phyloP scores from a whole-genome alignment of 2,888 invertebrate species.

The Dasypolia templi region DNA sequence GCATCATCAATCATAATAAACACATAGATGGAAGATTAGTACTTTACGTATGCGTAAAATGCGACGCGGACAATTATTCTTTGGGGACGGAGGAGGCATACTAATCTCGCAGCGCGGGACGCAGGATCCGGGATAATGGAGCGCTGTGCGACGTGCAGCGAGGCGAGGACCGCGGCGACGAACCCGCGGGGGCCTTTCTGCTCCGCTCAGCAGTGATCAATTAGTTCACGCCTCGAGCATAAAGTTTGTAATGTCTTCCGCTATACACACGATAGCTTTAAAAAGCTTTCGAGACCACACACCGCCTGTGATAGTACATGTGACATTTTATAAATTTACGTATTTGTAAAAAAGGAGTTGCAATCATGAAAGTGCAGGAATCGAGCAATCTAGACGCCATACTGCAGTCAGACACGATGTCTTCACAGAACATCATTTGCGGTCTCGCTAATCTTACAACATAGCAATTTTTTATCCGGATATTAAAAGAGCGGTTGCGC shows the following conservation, averaged over 20 bases:
- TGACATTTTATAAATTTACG: neutral
- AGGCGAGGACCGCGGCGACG: neutral
- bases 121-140: slow-evolving; percentile 6
- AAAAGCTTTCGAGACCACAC: neutral
- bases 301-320: neutral
- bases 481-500: slow-evolving; percentile 11
- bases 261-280: neutral
- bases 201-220: slow-evolving; percentile 14
- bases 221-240: slow-evolving; percentile 3
- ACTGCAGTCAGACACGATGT: slow-evolving; percentile 3
- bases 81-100: slow-evolving; percentile 28
- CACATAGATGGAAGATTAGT: slow-evolving; percentile 11
- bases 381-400: neutral
- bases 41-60: slow-evolving; percentile 13
- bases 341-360: neutral
- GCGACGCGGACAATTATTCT: slow-evolving; percentile 30
- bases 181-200: slow-evolving; percentile 7
- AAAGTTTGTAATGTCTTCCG: neutral
- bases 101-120: neutral
- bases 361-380: neutral
- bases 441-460: slow-evolving; percentile 14
- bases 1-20: slow-evolving; percentile 38
- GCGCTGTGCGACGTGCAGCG: neutral
- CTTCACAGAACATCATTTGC: slow-evolving; percentile 19
- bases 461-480: slow-evolving; percentile 33